Conservation (phyloP, 2,888 invertebrate genomes). For the Lymantria dispar region DNA sequence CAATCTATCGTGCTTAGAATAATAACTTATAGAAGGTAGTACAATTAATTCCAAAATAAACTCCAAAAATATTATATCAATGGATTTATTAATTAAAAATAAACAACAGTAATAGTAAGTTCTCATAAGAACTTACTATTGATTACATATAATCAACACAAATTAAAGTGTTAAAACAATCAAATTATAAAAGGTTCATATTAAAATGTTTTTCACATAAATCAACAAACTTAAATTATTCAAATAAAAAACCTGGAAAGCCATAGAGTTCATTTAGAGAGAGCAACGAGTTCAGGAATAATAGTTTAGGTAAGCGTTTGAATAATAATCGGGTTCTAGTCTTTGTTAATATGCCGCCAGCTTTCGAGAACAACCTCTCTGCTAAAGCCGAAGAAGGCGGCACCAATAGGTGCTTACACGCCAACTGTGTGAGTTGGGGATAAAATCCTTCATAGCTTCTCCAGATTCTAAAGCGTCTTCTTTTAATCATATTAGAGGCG, state of each 20-base stretch:
- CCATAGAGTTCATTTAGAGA: too few relatives aligned
- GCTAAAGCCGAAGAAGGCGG: constrained; percentile 29
- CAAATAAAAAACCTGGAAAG: constrained; percentile 1
- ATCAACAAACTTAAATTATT: constrained; percentile 4
- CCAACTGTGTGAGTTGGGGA: constrained; percentile 16
- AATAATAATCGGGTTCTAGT: not conserved
- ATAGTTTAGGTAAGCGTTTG: constrained; percentile 20
- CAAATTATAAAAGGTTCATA: too few relatives aligned
- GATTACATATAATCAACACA: too few relatives aligned
- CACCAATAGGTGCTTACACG: constrained; percentile 23
- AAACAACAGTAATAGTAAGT: too few relatives aligned
- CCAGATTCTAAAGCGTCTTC: constrained; percentile 29
- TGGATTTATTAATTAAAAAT: too few relatives aligned
- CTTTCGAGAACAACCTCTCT: constrained; percentile 20
- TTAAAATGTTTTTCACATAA: too few relatives aligned
- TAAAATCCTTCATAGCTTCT: constrained; percentile 22
- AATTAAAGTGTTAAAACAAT: too few relatives aligned
- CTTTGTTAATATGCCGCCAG: constrained; percentile 23
- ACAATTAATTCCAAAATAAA: too few relatives aligned
- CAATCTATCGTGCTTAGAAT: too few relatives aligned
- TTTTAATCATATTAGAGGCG: constrained; percentile 25
- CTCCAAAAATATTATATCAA: too few relatives aligned
- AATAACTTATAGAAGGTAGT: too few relatives aligned
- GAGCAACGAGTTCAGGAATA: constrained; percentile 24
- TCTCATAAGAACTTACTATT: too few relatives aligned